Conservation (phyloP, 1,140 invertebrate genomes). For the Muscidifurax raptorellus region DNA sequence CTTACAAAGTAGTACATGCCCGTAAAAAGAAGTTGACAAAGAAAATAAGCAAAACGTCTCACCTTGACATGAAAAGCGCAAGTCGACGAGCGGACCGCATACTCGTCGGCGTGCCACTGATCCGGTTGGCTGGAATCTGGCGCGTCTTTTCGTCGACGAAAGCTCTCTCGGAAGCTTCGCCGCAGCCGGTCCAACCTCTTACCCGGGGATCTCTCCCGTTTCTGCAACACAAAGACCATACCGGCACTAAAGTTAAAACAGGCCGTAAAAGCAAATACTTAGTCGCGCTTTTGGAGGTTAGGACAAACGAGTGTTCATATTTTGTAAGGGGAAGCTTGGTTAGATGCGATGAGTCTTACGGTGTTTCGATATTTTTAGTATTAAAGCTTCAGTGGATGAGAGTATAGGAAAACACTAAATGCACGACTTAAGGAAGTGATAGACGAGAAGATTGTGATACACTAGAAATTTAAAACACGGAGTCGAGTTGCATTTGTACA, state of each 20-base stretch:
- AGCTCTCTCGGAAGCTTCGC: constrained; percentile 94
- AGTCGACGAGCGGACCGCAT: constrained; percentile 94
- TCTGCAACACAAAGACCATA: constrained; percentile 67
- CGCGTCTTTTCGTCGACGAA: constrained; percentile 88
- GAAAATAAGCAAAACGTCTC: constrained; percentile 22
- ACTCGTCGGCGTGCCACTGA: constrained; percentile 99
- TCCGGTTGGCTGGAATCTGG: constrained; percentile 96
- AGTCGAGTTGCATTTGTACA: not conserved
- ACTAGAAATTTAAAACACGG: not conserved
- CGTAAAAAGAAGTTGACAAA: not conserved
- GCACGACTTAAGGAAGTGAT: not conserved
- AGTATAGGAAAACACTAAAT: too few relatives aligned
- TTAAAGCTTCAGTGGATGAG: too few relatives aligned
- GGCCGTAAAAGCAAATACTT: not conserved
- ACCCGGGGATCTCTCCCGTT: constrained; percentile 81
- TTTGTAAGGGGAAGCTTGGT: not conserved
- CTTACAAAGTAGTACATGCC: not conserved
- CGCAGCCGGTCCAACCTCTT: constrained; percentile 93
- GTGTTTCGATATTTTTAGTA: too few relatives aligned
- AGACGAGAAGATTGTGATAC: not conserved
- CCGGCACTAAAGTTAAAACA: not conserved
- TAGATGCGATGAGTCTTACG: too few relatives aligned
- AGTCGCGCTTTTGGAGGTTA: constrained; percentile 43
- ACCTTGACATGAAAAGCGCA: constrained; percentile 98
- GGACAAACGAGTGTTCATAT: not conserved